Conservation (phyloP, 2,113 vertebrate species). For the Pseudolaguvia tuberculata region DNA sequence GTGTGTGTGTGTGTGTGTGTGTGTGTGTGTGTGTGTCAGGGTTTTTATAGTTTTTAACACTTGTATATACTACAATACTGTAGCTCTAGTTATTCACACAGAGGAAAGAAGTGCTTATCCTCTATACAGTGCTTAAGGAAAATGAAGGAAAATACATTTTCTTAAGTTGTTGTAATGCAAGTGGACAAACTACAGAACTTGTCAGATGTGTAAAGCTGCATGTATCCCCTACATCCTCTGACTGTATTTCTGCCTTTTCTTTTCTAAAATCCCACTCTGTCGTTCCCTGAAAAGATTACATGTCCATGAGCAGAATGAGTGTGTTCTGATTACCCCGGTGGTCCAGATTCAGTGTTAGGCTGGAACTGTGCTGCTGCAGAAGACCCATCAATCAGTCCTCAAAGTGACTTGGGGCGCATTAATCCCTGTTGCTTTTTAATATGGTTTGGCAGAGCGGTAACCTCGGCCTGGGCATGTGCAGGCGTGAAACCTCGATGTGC, state of each 20-base stretch:
- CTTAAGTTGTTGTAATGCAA: constrained; percentile 6
- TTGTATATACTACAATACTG: too few species aligned
- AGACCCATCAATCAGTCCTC: constrained; percentile 57
- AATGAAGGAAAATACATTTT: constrained; percentile 28
- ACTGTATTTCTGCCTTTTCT: constrained; percentile 17
- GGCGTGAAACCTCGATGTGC: constrained; percentile 68
- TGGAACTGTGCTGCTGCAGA: constrained; percentile 40
- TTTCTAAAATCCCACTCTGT: constrained; percentile 37
- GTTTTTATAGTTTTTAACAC: constrained; percentile 4
- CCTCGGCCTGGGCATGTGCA: constrained; percentile 50
- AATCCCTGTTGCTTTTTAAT: constrained; percentile 62
- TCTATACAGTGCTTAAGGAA: constrained; percentile 19
- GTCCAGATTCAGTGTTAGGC: constrained; percentile 22
- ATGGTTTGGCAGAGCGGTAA: constrained; percentile 53
- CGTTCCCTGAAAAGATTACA: constrained; percentile 43
- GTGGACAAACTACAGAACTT: constrained; percentile 39
- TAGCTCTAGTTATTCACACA: constrained; percentile 39
- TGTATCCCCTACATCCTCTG: constrained; percentile 48
- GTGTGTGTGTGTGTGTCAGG: constrained; percentile 10
- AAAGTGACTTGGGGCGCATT: constrained; percentile 56
- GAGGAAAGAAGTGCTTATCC: constrained; percentile 20
- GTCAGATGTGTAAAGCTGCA: constrained; percentile 39
- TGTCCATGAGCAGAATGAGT: constrained; percentile 55
- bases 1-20: too few species aligned
- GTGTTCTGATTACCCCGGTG: constrained; percentile 51